Percentiles rank a stretch among this genome's conserved stretches.
Conservation (phyloP, 2,113 vertebrate genomes). For the Sisor rabdophorus region DNA sequence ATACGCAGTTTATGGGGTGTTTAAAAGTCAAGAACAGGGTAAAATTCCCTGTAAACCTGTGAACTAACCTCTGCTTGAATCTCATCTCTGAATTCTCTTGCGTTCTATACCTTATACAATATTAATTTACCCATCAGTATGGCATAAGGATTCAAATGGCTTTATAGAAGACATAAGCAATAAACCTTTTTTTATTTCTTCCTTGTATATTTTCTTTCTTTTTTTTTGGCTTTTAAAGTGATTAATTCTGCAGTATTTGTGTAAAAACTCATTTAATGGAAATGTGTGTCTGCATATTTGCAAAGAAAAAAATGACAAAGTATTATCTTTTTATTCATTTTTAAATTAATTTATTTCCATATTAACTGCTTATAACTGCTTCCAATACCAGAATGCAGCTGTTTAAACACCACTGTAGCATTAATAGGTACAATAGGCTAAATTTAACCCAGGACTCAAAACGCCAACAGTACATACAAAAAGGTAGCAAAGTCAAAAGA, state of each 20-base stretch:
- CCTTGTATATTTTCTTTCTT: too few species aligned
- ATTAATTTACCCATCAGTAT: not conserved
- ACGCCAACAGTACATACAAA: constrained; percentile 9
- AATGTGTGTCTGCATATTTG: not conserved
- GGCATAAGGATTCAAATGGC: constrained; percentile 8
- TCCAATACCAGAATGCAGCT: not conserved
- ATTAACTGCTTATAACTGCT: constrained; percentile 2
- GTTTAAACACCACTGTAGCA: not conserved
- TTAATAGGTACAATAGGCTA: too few species aligned
- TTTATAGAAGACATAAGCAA: constrained; percentile 4
- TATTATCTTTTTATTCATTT: not conserved
- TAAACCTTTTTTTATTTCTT: not conserved
- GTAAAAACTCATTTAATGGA: constrained; percentile 4
- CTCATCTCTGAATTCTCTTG: not conserved
- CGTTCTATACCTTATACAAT: not conserved
- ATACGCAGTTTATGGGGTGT: not conserved
- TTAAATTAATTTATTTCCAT: constrained; percentile 1
- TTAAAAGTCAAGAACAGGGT: not conserved
- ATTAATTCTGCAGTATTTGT: constrained; percentile 7
- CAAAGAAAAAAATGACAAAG: not conserved
- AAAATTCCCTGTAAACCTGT: too few species aligned
- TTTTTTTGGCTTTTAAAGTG: not conserved
- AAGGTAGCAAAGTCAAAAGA: constrained; percentile 1
- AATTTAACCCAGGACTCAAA: constrained; percentile 7
- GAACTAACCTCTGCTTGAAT: constrained; percentile 7